phyloP scores from a whole-genome alignment of 2,888 invertebrate species.

The Amphipoea oculea region DNA sequence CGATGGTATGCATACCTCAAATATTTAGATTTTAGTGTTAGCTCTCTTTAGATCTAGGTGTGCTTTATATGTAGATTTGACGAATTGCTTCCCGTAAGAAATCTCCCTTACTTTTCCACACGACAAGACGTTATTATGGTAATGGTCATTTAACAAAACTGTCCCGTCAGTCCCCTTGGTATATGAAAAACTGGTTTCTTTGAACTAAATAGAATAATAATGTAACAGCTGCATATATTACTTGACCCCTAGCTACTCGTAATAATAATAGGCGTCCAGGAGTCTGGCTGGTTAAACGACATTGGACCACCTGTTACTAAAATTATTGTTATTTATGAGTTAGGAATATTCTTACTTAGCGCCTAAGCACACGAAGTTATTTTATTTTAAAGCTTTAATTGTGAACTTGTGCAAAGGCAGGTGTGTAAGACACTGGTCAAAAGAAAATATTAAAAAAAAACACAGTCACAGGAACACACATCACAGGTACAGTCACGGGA shows the following conservation, averaged over 20 bases:
- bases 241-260: slow-evolving; percentile 13
- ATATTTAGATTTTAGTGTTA: no score
- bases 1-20: no score
- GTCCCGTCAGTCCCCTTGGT: background rate
- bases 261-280: slow-evolving; percentile 25
- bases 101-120: background rate
- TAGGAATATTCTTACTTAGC: background rate
- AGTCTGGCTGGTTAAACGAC: background rate
- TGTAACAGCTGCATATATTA: slow-evolving; percentile 38
- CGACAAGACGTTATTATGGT: slow-evolving; percentile 1
- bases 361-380: background rate
- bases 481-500: no score
- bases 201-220: slow-evolving; percentile 12
- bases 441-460: no score
- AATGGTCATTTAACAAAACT: background rate
- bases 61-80: background rate
- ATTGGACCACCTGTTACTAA: slow-evolving; percentile 9
- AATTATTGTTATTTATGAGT: background rate
- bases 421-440: background rate
- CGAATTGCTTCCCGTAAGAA: background rate
- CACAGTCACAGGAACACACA: no score
- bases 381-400: no score
- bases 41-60: no score
- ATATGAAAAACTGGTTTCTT: slow-evolving; percentile 40
- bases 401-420: no score